A percentile compares a stretch with the other conserved stretches of the same genome.
phyloP scores from a whole-genome alignment of 1,140 invertebrate species.

The Palaemon carinicauda region DNA sequence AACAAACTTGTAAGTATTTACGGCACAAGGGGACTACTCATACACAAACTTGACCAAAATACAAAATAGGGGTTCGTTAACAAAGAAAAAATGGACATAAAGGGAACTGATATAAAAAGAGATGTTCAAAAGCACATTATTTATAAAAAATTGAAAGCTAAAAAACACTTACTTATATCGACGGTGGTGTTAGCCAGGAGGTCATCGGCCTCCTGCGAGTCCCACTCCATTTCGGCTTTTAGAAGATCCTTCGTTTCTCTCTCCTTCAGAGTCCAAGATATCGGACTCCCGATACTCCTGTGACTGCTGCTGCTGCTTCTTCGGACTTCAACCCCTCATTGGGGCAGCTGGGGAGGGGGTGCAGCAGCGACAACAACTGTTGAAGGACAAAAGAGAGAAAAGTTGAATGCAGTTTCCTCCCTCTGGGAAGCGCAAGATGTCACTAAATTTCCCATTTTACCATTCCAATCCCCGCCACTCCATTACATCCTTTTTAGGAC shows the following conservation, averaged over 20 bases:
- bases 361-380: neutral
- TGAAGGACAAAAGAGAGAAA: neutral
- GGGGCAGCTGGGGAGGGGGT: neutral
- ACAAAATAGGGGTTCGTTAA: no score
- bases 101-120: no score
- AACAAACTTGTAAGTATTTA: no score
- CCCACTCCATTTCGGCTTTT: conserved; percentile 14
- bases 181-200: conserved; percentile 27
- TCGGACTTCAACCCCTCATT: neutral
- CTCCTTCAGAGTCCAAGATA: neutral
- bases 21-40: no score
- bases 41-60: no score
- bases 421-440: neutral
- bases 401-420: neutral
- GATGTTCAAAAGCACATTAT: no score
- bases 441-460: neutral
- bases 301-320: neutral
- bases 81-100: no score
- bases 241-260: neutral
- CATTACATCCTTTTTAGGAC: neutral
- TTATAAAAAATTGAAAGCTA: no score
- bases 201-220: neutral
- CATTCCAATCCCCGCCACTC: neutral
- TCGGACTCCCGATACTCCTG: neutral
- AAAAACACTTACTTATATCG: conserved; percentile 12